Evolutionary conservation across 2,888 invertebrate genomes (phyloP).

Genomic region (Ephialtes manifestator): DNA sequence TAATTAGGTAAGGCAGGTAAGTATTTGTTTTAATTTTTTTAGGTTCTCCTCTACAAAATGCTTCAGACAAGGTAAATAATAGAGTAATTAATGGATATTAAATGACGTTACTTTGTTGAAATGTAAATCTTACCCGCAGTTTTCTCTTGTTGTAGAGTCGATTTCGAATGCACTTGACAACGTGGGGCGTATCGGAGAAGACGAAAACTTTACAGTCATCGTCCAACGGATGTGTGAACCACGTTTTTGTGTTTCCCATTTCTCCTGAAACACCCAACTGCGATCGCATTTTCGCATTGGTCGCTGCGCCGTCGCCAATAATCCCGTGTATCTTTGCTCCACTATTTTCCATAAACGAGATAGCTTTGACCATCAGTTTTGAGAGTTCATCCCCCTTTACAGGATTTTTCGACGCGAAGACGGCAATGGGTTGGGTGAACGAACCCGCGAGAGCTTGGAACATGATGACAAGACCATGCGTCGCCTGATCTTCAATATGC

Average conservation of each 20-base stretch:
- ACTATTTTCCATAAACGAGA: not conserved
- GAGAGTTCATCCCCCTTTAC: not conserved
- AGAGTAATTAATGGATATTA: not conserved
- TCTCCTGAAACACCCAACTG: slow-evolving; percentile 11
- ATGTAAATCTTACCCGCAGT: slow-evolving; percentile 37
- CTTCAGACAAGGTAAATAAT: no score
- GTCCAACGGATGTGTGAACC: slow-evolving; percentile 45
- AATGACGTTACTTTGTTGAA: no score
- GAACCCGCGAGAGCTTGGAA: not conserved
- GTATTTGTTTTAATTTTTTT: no score
- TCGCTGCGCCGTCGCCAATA: not conserved
- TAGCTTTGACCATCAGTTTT: not conserved
- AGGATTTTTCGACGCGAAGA: not conserved
- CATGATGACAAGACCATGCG: not conserved
- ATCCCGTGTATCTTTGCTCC: slow-evolving; percentile 4
- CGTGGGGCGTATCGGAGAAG: not conserved
- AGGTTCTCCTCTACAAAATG: no score
- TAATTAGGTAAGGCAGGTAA: not conserved
- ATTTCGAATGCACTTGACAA: slow-evolving; percentile 32
- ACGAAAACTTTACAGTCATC: slow-evolving; percentile 9
- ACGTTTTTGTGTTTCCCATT: slow-evolving; percentile 33
- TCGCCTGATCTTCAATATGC: not conserved
- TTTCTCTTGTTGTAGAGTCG: slow-evolving; percentile 33
- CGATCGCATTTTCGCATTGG: slow-evolving; percentile 12
- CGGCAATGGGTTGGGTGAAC: not conserved